Evolutionary conservation across 2,797 vertebrate species (phyloP).

Genomic region (Notamacropus eugenii): DNA sequence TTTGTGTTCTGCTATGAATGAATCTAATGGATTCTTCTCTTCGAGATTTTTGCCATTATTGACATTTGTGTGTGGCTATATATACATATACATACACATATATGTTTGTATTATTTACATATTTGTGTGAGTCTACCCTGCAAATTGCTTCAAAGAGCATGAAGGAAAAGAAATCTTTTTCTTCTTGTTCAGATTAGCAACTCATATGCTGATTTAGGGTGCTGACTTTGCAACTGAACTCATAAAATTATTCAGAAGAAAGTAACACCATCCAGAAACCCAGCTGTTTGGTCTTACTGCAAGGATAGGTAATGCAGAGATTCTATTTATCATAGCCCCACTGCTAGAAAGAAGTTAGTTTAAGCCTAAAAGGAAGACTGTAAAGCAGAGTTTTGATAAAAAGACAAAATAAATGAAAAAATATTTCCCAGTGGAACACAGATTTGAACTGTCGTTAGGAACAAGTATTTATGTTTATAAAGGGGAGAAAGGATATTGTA

Average conservation of each 20-base stretch:
- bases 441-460: background rate
- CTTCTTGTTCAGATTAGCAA: background rate
- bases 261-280: background rate
- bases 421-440: constrained; percentile 16
- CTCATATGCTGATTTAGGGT: background rate
- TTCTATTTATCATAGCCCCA: constrained; percentile 8
- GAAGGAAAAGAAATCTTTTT: background rate
- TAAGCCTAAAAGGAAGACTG: constrained; percentile 9
- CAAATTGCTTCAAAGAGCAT: background rate
- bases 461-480: background rate
- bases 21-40: background rate
- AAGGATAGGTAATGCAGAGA: background rate
- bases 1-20: background rate
- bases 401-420: constrained; percentile 35
- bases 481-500: background rate
- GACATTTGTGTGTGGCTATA: background rate
- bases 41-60: background rate
- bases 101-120: background rate
- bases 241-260: background rate
- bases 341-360: background rate
- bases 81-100: background rate
- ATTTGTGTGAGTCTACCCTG: background rate
- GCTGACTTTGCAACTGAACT: background rate
- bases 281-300: background rate
- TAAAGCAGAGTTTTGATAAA: constrained; percentile 28